Percentiles rank a stretch among this genome's conserved stretches.
Conservation (phyloP, 1,140 invertebrate species). For the Bombus sylvicola region DNA sequence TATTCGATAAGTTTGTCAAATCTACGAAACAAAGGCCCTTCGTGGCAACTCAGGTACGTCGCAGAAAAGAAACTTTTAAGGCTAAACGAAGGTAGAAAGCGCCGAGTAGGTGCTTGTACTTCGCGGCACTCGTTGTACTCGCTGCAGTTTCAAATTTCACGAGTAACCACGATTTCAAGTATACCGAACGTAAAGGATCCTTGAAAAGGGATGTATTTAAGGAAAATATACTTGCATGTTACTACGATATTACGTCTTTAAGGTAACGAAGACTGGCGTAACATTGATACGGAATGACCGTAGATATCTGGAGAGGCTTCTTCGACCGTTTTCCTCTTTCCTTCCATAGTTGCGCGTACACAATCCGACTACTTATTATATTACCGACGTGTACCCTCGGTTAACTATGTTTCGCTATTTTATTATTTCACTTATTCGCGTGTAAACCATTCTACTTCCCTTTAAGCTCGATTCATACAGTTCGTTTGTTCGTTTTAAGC, state of each 20-base stretch:
- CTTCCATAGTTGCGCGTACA: neutral
- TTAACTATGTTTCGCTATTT: slow-evolving; percentile 24
- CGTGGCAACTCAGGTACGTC: too few relatives aligned
- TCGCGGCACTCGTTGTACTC: neutral
- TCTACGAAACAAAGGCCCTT: neutral
- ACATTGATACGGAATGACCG: slow-evolving; percentile 8
- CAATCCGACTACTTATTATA: slow-evolving; percentile 48
- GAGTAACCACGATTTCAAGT: slow-evolving; percentile 9
- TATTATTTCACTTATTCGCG: slow-evolving; percentile 23
- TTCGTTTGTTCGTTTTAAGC: neutral
- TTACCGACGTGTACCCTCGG: slow-evolving; percentile 29
- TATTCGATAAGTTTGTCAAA: neutral
- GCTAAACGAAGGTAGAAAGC: neutral
- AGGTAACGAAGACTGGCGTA: slow-evolving; percentile 34
- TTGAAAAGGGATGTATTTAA: neutral
- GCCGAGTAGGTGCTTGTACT: slow-evolving; percentile 2
- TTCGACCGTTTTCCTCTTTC: neutral
- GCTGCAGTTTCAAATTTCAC: slow-evolving; percentile 40
- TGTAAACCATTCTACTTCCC: neutral
- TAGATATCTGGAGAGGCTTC: neutral
- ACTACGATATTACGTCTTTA: slow-evolving; percentile 29
- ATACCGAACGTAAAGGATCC: neutral
- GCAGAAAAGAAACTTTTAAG: neutral
- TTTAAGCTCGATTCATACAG: slow-evolving; percentile 9
- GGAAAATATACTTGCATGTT: slow-evolving; percentile 11